phyloP scores from a whole-genome alignment of 2,888 invertebrate genomes.

The Drosophila incognita region DNA sequence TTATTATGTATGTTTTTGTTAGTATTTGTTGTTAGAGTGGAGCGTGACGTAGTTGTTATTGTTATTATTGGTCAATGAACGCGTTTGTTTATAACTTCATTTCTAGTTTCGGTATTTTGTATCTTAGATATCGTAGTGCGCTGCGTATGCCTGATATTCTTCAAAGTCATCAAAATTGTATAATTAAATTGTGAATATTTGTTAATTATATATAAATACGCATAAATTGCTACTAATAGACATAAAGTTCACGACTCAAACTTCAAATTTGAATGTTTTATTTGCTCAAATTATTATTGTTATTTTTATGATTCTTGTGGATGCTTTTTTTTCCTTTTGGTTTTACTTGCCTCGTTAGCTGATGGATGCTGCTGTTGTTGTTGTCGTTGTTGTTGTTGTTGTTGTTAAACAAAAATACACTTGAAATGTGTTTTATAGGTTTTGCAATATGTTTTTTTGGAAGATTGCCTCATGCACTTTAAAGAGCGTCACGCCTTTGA shows the following conservation, averaged over 20 bases:
- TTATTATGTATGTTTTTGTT: slow-evolving; percentile 11
- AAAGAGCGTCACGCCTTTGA: slow-evolving; percentile 30
- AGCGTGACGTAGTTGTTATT: slow-evolving; percentile 61
- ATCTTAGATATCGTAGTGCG: slow-evolving; percentile 19
- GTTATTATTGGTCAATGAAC: slow-evolving; percentile 72
- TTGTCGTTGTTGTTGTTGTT: neutral
- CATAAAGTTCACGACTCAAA: slow-evolving; percentile 8
- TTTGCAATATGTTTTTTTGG: slow-evolving; percentile 18
- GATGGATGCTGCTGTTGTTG: neutral
- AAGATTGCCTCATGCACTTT: slow-evolving; percentile 33
- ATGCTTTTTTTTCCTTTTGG: slow-evolving; percentile 5
- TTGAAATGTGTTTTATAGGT: slow-evolving; percentile 16
- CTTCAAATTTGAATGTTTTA: slow-evolving; percentile 27
- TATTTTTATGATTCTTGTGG: slow-evolving; percentile 34
- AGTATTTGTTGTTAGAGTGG: slow-evolving; percentile 27
- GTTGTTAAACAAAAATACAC: neutral
- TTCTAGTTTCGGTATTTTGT: slow-evolving; percentile 57
- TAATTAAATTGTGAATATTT: slow-evolving; percentile 60
- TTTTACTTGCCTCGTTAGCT: slow-evolving; percentile 48
- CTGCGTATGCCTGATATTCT: slow-evolving; percentile 13
- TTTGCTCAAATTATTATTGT: slow-evolving; percentile 20
- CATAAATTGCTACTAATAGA: slow-evolving; percentile 58
- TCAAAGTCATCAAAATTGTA: slow-evolving; percentile 50
- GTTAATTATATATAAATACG: slow-evolving; percentile 43
- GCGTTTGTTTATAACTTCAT: slow-evolving; percentile 60